Percentiles rank a stretch among this genome's conserved stretches.
These are phyloP conservation scores for Dipodomys merriami DNA, from an alignment of 2,113 vertebrate species.

Conservation along the genomic window DNA sequence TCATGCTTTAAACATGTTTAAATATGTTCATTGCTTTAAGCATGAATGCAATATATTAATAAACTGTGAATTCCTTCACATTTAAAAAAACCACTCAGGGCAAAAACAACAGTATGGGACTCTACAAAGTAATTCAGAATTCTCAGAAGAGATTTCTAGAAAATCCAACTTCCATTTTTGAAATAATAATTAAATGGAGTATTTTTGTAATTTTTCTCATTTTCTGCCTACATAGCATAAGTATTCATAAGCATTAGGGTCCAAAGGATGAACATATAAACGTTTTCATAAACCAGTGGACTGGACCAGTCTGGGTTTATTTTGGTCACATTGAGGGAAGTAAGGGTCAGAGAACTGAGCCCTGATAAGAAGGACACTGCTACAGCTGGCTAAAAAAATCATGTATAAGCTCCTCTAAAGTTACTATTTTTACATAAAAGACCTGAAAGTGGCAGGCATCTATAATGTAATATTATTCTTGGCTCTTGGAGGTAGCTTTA, in stretches of 20 bases:
- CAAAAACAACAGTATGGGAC: neutral
- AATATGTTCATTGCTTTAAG: neutral
- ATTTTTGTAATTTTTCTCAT: neutral
- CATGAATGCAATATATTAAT: neutral
- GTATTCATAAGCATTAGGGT: neutral
- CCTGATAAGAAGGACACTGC: neutral
- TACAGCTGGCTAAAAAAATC: neutral
- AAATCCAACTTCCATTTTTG: neutral
- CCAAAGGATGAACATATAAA: neutral
- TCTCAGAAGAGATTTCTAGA: neutral
- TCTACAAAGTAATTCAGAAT: neutral
- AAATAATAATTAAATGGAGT: conserved; percentile 24
- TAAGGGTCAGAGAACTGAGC: neutral
- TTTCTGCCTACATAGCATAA: neutral
- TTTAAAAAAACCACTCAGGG: neutral
- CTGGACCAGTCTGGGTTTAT: neutral
- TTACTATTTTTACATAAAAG: conserved; percentile 79
- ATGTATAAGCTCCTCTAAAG: conserved; percentile 69
- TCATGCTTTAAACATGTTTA: too few species aligned
- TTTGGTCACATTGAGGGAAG: neutral
- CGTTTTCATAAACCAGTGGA: neutral
- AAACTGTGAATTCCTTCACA: neutral
- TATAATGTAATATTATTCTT: conserved; percentile 73
- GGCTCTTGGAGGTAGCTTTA: conserved; percentile 72
- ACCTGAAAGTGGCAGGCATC: conserved; percentile 71